A percentile compares a stretch with the other conserved stretches of the same genome.
phyloP scores from a whole-genome alignment of 2,888 invertebrate species.

The Polymixis flavicincta region DNA sequence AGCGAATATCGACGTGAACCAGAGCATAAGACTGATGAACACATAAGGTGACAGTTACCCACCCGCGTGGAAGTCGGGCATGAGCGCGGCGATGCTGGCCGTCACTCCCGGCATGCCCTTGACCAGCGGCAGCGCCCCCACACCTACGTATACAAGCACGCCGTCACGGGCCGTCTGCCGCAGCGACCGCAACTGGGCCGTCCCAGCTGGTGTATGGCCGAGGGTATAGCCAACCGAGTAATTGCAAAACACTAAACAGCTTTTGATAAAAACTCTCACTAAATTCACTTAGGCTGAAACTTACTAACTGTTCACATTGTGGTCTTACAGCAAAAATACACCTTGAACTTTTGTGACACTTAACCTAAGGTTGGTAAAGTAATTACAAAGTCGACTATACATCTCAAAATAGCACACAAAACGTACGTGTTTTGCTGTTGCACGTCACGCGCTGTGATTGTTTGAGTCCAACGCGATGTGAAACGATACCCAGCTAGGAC shows the following conservation, averaged over 20 bases:
- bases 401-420: background rate
- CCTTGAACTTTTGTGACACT: background rate
- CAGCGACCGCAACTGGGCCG: too few relatives aligned
- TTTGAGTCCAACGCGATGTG: background rate
- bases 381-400: background rate
- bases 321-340: background rate
- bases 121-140: slow-evolving; percentile 79
- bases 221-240: background rate
- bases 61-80: slow-evolving; percentile 94
- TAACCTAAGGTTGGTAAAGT: background rate
- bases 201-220: slow-evolving; percentile 1
- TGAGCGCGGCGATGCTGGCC: slow-evolving; percentile 91
- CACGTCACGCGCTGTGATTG: background rate
- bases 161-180: slow-evolving; percentile 33
- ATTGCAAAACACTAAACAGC: background rate
- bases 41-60: slow-evolving; percentile 81
- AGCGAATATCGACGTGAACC: slow-evolving; percentile 30
- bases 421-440: too few relatives aligned
- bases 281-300: background rate
- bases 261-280: background rate
- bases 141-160: slow-evolving; percentile 79
- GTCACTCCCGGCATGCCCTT: slow-evolving; percentile 90
- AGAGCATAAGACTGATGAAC: slow-evolving; percentile 89
- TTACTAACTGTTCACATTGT: background rate
- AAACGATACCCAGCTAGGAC: slow-evolving; percentile 17